Conservation (phyloP, 2,888 invertebrate genomes). For the Calameuta idolon region DNA sequence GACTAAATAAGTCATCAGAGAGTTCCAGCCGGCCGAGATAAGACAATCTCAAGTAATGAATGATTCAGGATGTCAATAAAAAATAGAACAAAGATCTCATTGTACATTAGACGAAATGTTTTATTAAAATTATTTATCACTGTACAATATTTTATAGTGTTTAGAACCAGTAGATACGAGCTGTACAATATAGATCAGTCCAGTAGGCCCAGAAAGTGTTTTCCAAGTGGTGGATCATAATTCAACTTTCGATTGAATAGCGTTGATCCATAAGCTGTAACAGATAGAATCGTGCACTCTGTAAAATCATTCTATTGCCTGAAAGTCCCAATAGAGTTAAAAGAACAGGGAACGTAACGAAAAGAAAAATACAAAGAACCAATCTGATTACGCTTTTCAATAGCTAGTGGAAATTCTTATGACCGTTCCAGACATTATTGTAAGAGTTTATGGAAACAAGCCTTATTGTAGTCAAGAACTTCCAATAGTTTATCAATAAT, state of each 20-base stretch:
- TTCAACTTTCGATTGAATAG: not conserved
- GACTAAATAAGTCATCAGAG: not conserved
- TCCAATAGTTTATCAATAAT: not conserved
- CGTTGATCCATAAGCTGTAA: not conserved
- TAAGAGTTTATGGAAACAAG: no score
- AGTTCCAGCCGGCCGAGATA: not conserved
- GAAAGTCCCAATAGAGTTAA: not conserved
- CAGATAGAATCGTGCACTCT: not conserved
- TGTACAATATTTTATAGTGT: not conserved
- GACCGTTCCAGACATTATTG: not conserved
- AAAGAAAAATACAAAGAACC: not conserved
- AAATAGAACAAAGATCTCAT: not conserved
- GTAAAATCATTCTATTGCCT: not conserved
- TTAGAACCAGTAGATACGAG: not conserved
- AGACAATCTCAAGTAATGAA: not conserved
- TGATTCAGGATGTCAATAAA: not conserved
- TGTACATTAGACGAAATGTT: not conserved
- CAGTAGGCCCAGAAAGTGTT: not conserved
- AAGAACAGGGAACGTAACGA: not conserved
- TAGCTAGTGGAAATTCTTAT: not conserved
- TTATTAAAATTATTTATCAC: not conserved
- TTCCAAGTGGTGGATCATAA: not conserved
- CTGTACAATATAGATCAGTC: not conserved
- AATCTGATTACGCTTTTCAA: not conserved
- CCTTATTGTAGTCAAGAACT: no score